Conservation (phyloP, 2,888 invertebrate genomes). For the Zeuzera pyrina region DNA sequence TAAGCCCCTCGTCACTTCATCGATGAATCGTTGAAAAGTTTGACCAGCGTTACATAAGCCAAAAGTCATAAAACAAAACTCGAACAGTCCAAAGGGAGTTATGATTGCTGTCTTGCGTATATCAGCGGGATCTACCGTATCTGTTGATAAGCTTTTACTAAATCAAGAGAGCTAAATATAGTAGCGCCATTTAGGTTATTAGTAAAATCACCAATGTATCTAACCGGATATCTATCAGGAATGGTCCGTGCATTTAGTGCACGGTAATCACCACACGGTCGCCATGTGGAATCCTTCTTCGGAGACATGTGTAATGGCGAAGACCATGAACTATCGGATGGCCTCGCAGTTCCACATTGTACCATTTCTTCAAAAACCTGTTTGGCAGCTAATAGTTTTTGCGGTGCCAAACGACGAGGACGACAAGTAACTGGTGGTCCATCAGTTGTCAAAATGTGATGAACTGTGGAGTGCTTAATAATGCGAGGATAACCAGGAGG, state of each 20-base stretch:
- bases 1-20: slow-evolving; percentile 1
- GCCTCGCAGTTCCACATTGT: no score
- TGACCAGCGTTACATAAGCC: slow-evolving; percentile 3
- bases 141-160: slow-evolving; percentile 4
- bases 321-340: no score
- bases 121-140: not conserved
- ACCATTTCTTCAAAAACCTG: slow-evolving; percentile 19
- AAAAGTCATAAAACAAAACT: slow-evolving; percentile 16
- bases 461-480: slow-evolving; percentile 10
- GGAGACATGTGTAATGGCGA: slow-evolving; percentile 23
- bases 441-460: slow-evolving; percentile 16
- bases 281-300: slow-evolving; percentile 19
- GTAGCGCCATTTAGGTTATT: no score
- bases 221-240: no score
- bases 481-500: slow-evolving; percentile 1
- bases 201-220: no score
- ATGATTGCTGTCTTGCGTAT: slow-evolving; percentile 21
- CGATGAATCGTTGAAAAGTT: slow-evolving; percentile 5
- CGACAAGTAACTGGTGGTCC: slow-evolving; percentile 11
- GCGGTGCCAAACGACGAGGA: slow-evolving; percentile 20
- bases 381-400: slow-evolving; percentile 14
- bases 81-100: slow-evolving; percentile 26
- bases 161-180: no score
- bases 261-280: no score
- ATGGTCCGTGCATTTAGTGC: no score